Base-by-base conservation (phyloP, 1,140 invertebrate species). In the Penaeus chinensis region DNA sequence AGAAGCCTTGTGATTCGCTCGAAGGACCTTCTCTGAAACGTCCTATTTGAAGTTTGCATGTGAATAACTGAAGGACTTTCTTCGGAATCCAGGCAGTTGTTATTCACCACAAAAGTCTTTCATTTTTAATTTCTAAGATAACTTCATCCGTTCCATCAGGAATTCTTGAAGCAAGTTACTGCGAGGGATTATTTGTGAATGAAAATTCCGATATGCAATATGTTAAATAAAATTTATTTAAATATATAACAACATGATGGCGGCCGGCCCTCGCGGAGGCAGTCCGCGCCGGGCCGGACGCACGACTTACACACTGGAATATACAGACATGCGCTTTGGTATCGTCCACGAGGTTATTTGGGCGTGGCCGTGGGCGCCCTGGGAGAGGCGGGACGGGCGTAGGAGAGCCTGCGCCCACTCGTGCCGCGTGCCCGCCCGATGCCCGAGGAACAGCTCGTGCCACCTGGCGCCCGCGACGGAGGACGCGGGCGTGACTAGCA, bases 221-320 rank as follows among this genome's bases (percentile, higher is more conserved):
- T 82, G 66, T 82, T 87, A 87, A 87, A 87, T 87, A 87, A 87
- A 87, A 87, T 87, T 87, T 87, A 87, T 87, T 87, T 74, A 82
- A 87, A 87, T 87, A 82, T 87, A 87, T 87, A 87, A 87, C 85
- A 87, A 87, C 76, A 82, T 24, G 5, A 54, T 27, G 65, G 47
- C 24, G 66, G 65, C 47, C 42, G 79, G 22, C 63, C 61, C 63
- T 47, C 54, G 60, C 83, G 27, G 63, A 24, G 84, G 65, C 84
- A 77, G 32, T 27, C 32, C 27, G n/a, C 62, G 71, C 78, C 76
- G n/a, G 61, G 24, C 65, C 79, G 65, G 65, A 54, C 66, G 71
- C 65, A 54, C 65, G 61, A 24, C 79, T 62, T 63, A 66, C 85
- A 63, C 32, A 76, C 54, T 66, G 69, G 22, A 65, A 87, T 77